These are phyloP conservation scores for Vidua chalybeata DNA, from an alignment of 2,113 vertebrate genomes.

Conservation along the genomic window DNA sequence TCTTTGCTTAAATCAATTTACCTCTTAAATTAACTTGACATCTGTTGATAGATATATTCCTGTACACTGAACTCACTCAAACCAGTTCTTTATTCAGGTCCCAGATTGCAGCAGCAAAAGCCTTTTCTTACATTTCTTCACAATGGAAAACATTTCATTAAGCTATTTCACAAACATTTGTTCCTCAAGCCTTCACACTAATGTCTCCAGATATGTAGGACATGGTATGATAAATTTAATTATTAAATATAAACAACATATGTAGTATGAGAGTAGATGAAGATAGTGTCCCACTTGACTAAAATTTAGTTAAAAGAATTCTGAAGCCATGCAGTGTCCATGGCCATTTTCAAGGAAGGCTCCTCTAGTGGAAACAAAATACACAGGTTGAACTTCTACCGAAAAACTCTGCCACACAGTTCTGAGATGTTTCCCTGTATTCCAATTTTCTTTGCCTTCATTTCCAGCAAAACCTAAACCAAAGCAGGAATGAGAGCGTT, in stretches of 20 bases:
- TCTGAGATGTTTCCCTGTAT: background rate
- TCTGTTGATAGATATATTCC: conserved; percentile 50
- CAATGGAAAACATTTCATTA: background rate
- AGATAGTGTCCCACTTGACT: background rate
- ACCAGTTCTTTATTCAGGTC: background rate
- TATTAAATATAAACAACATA: background rate
- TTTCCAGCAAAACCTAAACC: background rate
- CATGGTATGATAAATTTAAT: background rate
- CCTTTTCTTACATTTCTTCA: background rate
- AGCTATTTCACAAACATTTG: background rate
- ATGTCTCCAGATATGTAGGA: background rate
- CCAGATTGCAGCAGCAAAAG: background rate
- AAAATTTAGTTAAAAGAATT: background rate
- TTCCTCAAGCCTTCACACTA: background rate
- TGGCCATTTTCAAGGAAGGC: background rate
- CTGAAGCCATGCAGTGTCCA: background rate
- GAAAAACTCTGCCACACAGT: background rate
- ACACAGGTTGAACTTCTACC: background rate
- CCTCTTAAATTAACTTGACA: conserved; percentile 57
- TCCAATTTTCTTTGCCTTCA: background rate
- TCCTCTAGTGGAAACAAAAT: background rate
- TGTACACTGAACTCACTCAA: background rate
- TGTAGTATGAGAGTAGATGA: background rate
- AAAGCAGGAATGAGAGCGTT: background rate
- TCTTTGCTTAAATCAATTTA: conserved; percentile 43